A percentile compares a stretch with the other conserved stretches of the same genome.
Evolutionary conservation across 2,113 vertebrate species (phyloP).

Genomic region (Mirounga angustirostris): DNA sequence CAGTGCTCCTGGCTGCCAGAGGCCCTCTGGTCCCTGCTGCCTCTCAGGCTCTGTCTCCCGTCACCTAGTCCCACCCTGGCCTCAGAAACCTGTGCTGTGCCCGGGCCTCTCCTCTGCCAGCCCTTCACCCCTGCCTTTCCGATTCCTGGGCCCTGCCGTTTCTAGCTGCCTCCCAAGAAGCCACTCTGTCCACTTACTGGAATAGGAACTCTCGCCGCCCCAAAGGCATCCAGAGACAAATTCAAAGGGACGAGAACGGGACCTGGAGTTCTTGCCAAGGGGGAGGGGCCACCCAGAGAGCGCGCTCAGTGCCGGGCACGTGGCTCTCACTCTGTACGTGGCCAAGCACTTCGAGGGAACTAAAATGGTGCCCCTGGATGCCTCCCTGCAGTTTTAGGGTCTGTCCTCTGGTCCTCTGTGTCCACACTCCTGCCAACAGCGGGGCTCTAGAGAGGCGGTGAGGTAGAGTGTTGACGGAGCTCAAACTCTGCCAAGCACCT

Average conservation of each 20-base stretch:
- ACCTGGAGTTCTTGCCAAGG: not conserved
- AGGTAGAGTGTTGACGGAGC: not conserved
- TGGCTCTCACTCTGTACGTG: not conserved
- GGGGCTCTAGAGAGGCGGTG: not conserved
- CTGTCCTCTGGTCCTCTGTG: not conserved
- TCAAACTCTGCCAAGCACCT: not conserved
- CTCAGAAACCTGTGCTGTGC: not conserved
- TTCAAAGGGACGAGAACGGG: not conserved
- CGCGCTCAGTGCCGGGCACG: rapidly evolving
- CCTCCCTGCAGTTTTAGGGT: not conserved
- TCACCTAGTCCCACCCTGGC: not conserved
- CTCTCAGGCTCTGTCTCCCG: not conserved
- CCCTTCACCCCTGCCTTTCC: not conserved
- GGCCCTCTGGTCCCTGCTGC: too few relatives aligned
- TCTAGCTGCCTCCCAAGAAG: not conserved
- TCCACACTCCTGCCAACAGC: not conserved
- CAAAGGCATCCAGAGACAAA: not conserved
- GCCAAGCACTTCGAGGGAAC: too few relatives aligned
- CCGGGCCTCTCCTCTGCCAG: not conserved
- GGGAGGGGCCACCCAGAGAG: not conserved
- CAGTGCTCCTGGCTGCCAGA: not conserved
- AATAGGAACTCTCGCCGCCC: not conserved
- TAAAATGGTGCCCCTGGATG: rapidly evolving
- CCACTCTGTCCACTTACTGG: not conserved
- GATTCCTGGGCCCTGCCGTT: rapidly evolving